Evolutionary conservation across 2,888 invertebrate species (phyloP).

Genomic region (Megastigmus dorsalis): DNA sequence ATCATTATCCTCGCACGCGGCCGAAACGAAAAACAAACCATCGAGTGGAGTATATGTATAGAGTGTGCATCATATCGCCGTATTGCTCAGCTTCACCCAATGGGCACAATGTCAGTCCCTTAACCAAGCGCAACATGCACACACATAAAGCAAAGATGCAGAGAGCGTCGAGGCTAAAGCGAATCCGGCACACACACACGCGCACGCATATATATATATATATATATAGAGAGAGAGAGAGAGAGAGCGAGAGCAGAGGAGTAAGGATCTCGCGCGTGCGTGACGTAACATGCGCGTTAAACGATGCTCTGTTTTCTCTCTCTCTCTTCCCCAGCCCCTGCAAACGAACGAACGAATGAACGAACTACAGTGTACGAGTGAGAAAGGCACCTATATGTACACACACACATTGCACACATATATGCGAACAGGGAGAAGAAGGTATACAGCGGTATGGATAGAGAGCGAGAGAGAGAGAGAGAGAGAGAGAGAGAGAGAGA

Average conservation of each 20-base stretch:
- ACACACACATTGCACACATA: neutral
- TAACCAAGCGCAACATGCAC: no score
- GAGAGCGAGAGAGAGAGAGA: constrained; percentile 36
- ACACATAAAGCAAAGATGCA: no score
- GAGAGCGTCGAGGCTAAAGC: no score
- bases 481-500: constrained; percentile 33
- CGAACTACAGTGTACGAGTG: no score
- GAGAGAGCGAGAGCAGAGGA: neutral
- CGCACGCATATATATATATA: no score
- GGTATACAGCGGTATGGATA: neutral
- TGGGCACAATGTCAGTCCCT: no score
- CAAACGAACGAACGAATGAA: neutral
- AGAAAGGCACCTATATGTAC: neutral
- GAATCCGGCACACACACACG: no score
- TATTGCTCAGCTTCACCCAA: no score
- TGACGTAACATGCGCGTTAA: constrained; percentile 68
- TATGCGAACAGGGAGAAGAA: constrained; percentile 36
- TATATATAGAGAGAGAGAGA: neutral
- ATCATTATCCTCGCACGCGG: no score
- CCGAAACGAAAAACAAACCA: no score
- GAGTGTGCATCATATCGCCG: no score
- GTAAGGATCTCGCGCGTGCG: constrained; percentile 57
- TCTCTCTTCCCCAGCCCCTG: constrained; percentile 6
- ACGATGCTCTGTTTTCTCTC: constrained; percentile 57
- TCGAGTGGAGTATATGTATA: no score